Base-by-base conservation (phyloP, 2,113 vertebrate species). In the Aythya baeri region DNA sequence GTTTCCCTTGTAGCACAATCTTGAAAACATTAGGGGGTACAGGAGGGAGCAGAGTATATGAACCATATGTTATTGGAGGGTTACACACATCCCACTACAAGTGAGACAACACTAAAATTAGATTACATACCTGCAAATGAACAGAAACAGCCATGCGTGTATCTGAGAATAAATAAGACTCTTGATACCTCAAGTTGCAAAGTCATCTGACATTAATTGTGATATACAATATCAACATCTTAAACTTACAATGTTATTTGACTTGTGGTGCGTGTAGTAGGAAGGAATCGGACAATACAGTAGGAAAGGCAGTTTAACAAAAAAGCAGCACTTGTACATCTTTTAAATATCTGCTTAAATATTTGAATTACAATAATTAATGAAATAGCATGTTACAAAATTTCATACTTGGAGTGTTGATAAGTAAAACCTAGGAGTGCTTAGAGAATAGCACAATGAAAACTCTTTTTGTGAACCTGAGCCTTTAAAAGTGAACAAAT, bases 1-100 rank as follows among this genome's bases (percentile, higher is more conserved):
- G 94, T 82, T 98, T 96, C 86, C 93, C 46, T 32, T 83, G 92
- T 88, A 97, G 97, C 91, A 86, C 67, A 96, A 96, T 97, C 97
- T 98, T 98, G 98, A 98, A 98, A 97, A 83, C 94, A 97, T 98
- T 98, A 98, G 55, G 31, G 25, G 58, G 20, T 86, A 93, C 61
- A 91, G 83, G 72, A 86, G 55, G 82, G 95, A 97, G 94, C 13
- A 29, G 93, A 94, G 80, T 93, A 96, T 95, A 97, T 44, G 89
- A 97, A 97, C 91, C 96, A 94, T 94, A 97, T 97, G 93, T 94
- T 96, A 36, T 27, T 77, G 83, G 31, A 91, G 46, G 25, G 43
- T 74, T 83, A 84, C 83, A 68, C 52, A 88, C 46, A 88, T 66
- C 62, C 92, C 27, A 63, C n/a, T 67, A 26, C 50, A 86, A 78